Conservation (phyloP, 2,113 vertebrate species). For the Equus quagga region DNA sequence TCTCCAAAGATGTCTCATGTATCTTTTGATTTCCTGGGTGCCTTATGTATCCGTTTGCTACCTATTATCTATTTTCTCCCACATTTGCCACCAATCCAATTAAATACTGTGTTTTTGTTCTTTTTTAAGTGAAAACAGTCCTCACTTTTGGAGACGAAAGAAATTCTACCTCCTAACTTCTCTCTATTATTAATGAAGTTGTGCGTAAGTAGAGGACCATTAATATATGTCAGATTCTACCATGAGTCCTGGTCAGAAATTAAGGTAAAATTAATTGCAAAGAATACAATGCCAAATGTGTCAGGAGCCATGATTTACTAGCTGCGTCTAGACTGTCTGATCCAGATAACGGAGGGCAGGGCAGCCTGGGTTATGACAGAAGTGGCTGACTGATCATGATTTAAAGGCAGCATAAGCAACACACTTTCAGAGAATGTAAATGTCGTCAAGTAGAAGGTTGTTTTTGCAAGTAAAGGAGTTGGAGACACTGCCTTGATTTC, state of each 20-base stretch:
- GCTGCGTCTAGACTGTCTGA: constrained; percentile 39
- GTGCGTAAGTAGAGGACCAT: neutral
- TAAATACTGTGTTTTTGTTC: neutral
- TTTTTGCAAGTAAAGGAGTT: constrained; percentile 34
- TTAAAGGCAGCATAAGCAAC: constrained; percentile 59
- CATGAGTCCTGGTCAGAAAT: constrained; percentile 32
- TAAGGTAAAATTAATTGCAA: constrained; percentile 63
- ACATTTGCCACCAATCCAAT: neutral
- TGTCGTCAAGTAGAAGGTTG: neutral
- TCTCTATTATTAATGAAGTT: constrained; percentile 44
- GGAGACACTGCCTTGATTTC: neutral
- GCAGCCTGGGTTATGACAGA: constrained; percentile 56
- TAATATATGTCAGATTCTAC: constrained; percentile 42
- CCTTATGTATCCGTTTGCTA: neutral
- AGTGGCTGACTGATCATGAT: constrained; percentile 44
- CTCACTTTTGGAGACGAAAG: constrained; percentile 13
- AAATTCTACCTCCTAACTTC: neutral
- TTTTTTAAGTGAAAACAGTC: neutral
- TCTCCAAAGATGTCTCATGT: neutral
- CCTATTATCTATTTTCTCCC: neutral
- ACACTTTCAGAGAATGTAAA: neutral
- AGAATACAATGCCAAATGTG: constrained; percentile 56
- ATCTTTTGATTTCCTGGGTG: neutral
- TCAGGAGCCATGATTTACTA: constrained; percentile 59
- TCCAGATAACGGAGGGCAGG: constrained; percentile 53